A percentile compares a stretch with the other conserved stretches of the same genome.
Conservation (phyloP, 2,888 invertebrate genomes). For the Strigamia transsilvanica region DNA sequence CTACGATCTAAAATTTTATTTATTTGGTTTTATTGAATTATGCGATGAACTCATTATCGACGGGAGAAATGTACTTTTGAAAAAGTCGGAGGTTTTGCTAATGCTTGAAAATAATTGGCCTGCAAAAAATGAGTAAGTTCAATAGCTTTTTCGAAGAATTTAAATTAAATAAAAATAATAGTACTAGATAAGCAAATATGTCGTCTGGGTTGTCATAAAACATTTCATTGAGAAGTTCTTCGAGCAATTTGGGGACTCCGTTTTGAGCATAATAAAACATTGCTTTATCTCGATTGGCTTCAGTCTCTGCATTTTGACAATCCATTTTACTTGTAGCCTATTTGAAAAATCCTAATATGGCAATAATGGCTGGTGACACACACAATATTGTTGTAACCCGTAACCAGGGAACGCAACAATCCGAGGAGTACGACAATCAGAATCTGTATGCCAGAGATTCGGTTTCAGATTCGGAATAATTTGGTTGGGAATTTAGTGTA, state of each 20-base stretch:
- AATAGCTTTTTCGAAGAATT: not conserved
- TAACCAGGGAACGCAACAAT: no score
- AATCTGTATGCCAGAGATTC: no score
- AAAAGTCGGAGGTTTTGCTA: not conserved
- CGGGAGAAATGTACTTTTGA: not conserved
- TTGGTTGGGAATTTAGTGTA: no score
- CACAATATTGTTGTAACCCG: no score
- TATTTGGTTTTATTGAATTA: not conserved
- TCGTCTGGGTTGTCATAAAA: slow-evolving; percentile 49
- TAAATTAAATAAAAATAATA: not conserved
- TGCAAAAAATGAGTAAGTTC: not conserved
- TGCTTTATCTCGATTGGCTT: slow-evolving; percentile 2
- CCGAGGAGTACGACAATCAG: no score
- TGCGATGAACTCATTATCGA: no score
- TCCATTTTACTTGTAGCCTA: not conserved
- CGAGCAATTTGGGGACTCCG: slow-evolving; percentile 27
- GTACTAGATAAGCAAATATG: slow-evolving; percentile 10
- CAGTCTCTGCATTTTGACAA: not conserved
- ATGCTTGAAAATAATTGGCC: not conserved
- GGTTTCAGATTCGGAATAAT: no score
- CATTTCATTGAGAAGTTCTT: slow-evolving; percentile 39
- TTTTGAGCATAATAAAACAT: not conserved
- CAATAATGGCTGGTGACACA: no score
- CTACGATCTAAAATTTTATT: not conserved
- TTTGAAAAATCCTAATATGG: not conserved